Evolutionary conservation across 2,113 vertebrate genomes (phyloP), one percentile per base, ranked within the genome.

Genomic region (Cryptotis parvus): DNA sequence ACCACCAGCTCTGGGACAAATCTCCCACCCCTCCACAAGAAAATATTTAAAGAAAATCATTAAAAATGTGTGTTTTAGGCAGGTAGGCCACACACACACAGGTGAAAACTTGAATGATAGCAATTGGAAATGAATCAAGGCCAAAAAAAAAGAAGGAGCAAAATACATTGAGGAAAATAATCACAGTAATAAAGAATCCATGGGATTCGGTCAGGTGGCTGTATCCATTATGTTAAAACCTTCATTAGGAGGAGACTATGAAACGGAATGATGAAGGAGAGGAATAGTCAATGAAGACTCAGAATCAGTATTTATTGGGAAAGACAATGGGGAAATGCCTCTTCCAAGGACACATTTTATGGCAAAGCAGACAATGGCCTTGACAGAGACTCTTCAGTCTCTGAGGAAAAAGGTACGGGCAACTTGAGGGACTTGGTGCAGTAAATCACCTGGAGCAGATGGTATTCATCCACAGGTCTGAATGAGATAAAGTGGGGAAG

Each of bases 301-400:
- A n/a, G 92, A 93, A 95, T 96, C 83, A 94, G 94, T 95, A 95
- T 96, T 97, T 96, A 95, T 96, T 94, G 95, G 90, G 86, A 93
- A 96, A 91, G 95, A 94, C 93, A 90, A 93, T 43, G 52, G 85
- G 81, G 91, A 96, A 78, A 90, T 77, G 90, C 83, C 75, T 82
- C 31, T 92, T 77, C 79, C 96, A 97, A 96, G 95, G 96, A 92
- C 95, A 95, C 90, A 65, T 96, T 96, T 95, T 95, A 95, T 91
- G 78, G 87, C 84, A 82, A 94, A 85, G 87, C 41, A 76, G 91
- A 92, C 84, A 92, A 93, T 3, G 68, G 95, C 95, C 95, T 94
- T 96, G 95, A 94, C 85, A 81, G 94, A 93, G 90, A 75, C 20
- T 91, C 94, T 90, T 91, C 24, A 5, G 85, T 96, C 96, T 94